Conservation (phyloP, 2,888 invertebrate genomes). For the Limnephilus auricula region DNA sequence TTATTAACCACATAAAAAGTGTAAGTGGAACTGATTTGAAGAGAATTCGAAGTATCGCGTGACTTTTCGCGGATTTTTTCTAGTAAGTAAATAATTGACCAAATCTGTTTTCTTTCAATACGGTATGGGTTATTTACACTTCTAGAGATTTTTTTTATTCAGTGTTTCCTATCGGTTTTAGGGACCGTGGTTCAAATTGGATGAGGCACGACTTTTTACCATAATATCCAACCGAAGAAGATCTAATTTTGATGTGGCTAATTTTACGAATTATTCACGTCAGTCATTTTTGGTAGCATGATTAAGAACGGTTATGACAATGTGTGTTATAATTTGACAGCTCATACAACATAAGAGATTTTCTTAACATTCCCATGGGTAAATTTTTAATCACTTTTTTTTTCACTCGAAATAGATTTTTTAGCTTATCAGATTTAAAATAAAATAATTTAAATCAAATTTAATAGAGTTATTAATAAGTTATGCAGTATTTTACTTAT, state of each 20-base stretch:
- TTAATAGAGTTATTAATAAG: too few relatives aligned
- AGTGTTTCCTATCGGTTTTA: background rate
- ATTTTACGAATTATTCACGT: slow-evolving; percentile 21
- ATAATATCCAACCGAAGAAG: background rate
- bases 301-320: background rate
- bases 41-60: too few relatives aligned
- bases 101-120: background rate
- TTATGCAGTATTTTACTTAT: too few relatives aligned
- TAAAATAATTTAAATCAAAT: too few relatives aligned
- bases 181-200: background rate
- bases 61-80: too few relatives aligned
- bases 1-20: too few relatives aligned
- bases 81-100: too few relatives aligned
- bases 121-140: background rate
- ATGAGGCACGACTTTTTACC: background rate
- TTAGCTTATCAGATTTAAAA: too few relatives aligned
- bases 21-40: too few relatives aligned
- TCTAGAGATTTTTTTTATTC: background rate
- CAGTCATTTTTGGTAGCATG: background rate
- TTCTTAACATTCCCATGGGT: background rate
- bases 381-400: background rate
- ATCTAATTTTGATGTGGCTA: background rate
- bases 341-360: background rate
- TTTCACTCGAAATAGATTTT: background rate
- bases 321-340: background rate